These are phyloP conservation scores for Mylabris sibirica DNA, from an alignment of 2,888 invertebrate genomes.

Conservation along the genomic window DNA sequence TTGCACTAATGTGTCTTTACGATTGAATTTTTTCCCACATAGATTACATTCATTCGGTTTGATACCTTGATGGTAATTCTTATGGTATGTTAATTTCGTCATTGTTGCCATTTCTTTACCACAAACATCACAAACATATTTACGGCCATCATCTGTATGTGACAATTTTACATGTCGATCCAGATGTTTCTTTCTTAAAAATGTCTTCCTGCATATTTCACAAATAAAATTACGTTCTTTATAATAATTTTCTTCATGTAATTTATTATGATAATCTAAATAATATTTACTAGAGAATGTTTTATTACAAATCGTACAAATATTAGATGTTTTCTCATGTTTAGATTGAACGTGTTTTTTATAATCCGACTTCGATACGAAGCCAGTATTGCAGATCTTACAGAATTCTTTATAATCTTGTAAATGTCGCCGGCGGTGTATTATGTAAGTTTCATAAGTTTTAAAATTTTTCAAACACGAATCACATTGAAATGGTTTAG, in stretches of 20 bases:
- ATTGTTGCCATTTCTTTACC: conserved; percentile 53
- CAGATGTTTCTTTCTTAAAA: conserved; percentile 33
- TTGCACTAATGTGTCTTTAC: conserved; percentile 49
- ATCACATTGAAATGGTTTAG: conserved; percentile 35
- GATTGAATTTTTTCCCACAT: conserved; percentile 50
- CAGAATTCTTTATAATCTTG: conserved; percentile 1
- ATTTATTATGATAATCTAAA: conserved; percentile 16
- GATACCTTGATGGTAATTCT: conserved; percentile 52
- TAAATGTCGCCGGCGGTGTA: not conserved
- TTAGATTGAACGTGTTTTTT: conserved; percentile 8
- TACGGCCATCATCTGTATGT: conserved; percentile 33
- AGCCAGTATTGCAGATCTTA: not conserved
- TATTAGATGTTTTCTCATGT: conserved; percentile 36
- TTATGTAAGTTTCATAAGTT: not conserved
- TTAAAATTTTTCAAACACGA: conserved; percentile 35
- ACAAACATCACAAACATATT: conserved; percentile 52
- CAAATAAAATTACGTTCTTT: conserved; percentile 26
- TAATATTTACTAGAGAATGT: not conserved
- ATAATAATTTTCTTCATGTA: conserved; percentile 14
- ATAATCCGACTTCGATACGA: not conserved
- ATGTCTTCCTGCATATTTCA: conserved; percentile 33
- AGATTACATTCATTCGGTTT: conserved; percentile 62
- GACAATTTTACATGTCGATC: conserved; percentile 34
- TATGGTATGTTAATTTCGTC: conserved; percentile 51
- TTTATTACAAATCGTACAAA: conserved; percentile 32